These are phyloP conservation scores for Cryptus viduatorius DNA, from an alignment of 2,888 invertebrate genomes.

Conservation along the genomic window DNA sequence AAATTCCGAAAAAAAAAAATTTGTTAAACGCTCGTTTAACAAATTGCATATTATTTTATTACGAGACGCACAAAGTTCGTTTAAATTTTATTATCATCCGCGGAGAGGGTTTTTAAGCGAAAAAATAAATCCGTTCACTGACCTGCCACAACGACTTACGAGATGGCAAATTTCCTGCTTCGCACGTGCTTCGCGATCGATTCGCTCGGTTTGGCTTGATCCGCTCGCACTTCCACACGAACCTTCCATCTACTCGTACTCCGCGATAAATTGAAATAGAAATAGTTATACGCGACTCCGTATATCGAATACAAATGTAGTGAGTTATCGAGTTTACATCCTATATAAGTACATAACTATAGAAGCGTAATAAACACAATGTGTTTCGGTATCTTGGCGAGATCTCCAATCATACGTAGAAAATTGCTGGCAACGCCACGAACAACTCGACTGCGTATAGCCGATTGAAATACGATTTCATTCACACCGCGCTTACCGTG, in stretches of 20 bases:
- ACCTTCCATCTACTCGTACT: slow-evolving; percentile 2
- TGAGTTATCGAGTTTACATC: slow-evolving; percentile 20
- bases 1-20: too few species aligned
- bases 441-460: background rate
- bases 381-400: slow-evolving; percentile 54
- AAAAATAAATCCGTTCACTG: slow-evolving; percentile 72
- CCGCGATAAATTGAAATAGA: slow-evolving; percentile 56
- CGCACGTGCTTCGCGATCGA: slow-evolving; percentile 70
- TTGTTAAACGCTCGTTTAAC: background rate
- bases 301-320: slow-evolving; percentile 44
- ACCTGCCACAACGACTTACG: slow-evolving; percentile 73
- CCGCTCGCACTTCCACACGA: slow-evolving; percentile 28
- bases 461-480: slow-evolving; percentile 20
- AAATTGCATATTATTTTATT: background rate
- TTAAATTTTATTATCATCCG: background rate
- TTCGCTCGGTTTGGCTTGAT: slow-evolving; percentile 65
- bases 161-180: slow-evolving; percentile 66
- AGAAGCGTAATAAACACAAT: slow-evolving; percentile 15
- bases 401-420: slow-evolving; percentile 31
- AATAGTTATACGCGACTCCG: slow-evolving; percentile 20
- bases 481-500: slow-evolving; percentile 27
- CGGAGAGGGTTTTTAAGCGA: slow-evolving; percentile 4
- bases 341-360: slow-evolving; percentile 30
- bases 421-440: slow-evolving; percentile 41
- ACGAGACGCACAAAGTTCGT: background rate